Conservation (phyloP, 2,888 invertebrate genomes). For the Amitus sp. region DNA sequence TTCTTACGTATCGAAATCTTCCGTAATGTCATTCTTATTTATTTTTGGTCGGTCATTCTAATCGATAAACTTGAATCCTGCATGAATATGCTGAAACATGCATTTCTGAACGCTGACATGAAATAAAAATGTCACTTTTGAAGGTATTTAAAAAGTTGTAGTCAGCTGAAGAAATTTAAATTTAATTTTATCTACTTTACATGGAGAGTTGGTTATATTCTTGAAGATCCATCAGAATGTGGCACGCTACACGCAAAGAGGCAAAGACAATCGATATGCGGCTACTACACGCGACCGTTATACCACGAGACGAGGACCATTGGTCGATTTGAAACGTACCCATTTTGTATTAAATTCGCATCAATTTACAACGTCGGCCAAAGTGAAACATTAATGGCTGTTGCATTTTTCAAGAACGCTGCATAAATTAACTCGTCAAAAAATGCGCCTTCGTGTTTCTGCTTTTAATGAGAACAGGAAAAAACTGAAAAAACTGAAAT, state of each 20-base stretch:
- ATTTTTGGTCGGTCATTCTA: no score
- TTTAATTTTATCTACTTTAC: conserved; percentile 14
- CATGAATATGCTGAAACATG: no score
- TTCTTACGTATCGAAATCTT: no score
- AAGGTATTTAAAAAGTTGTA: background rate
- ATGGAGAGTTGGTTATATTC: conserved; percentile 24
- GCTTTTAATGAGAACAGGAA: no score
- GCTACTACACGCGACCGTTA: conserved; percentile 29
- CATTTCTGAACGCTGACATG: no score
- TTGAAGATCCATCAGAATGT: conserved; percentile 25
- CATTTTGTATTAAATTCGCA: conserved; percentile 19
- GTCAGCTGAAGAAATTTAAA: conserved; percentile 2
- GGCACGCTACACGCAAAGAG: conserved; percentile 28
- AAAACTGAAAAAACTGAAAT: no score
- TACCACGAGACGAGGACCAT: conserved; percentile 19
- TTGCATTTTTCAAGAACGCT: background rate
- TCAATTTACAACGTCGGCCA: conserved; percentile 21
- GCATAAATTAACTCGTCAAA: conserved; percentile 1
- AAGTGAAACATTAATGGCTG: background rate
- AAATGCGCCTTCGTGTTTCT: background rate
- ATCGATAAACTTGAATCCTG: no score
- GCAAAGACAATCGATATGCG: conserved; percentile 32
- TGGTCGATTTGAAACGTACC: conserved; percentile 19
- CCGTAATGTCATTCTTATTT: no score
- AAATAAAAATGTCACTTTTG: background rate